phyloP scores from a whole-genome alignment of 2,888 invertebrate species.

The Metallyticus violacea region DNA sequence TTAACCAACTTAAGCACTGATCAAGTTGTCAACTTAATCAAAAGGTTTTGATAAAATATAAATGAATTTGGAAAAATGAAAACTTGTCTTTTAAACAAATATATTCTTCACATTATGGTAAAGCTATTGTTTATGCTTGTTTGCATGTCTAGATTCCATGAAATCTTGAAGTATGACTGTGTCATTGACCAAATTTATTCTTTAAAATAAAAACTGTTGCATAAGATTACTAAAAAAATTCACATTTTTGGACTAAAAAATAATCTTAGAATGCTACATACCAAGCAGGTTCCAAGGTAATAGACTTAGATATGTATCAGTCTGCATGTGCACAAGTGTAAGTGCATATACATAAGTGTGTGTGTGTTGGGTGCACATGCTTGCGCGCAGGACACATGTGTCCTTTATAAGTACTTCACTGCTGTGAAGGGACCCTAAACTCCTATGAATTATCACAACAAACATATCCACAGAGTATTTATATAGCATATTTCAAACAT shows the following conservation, averaged over 20 bases:
- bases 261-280: neutral
- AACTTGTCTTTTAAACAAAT: neutral
- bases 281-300: neutral
- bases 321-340: neutral
- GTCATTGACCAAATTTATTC: neutral
- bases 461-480: neutral
- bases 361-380: too few species aligned
- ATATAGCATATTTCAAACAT: neutral
- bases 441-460: neutral
- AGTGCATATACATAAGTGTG: too few species aligned
- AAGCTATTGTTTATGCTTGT: neutral
- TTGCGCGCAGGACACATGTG: too few species aligned
- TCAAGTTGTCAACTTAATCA: too few species aligned
- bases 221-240: neutral
- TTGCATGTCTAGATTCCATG: too few species aligned
- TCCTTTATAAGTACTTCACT: neutral
- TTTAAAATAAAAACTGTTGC: neutral
- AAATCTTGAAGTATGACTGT: too few species aligned
- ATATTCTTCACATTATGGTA: neutral
- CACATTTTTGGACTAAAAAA: neutral
- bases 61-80: neutral
- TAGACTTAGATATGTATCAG: neutral
- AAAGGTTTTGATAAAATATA: neutral
- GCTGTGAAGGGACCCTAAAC: neutral
- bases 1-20: too few species aligned